These are phyloP conservation scores for Baronia brevicornis DNA, from an alignment of 2,888 invertebrate species.

Conservation along the genomic window DNA sequence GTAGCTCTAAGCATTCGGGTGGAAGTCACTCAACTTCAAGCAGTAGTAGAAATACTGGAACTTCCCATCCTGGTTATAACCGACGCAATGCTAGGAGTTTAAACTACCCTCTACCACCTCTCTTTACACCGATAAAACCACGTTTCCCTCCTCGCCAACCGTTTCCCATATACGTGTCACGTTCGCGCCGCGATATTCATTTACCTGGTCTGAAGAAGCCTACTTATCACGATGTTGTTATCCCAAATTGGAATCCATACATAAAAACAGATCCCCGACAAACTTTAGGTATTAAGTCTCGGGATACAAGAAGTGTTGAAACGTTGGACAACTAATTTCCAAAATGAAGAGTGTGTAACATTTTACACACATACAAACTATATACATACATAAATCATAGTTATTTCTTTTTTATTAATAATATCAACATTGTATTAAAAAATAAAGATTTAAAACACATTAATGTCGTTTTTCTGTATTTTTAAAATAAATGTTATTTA, in stretches of 20 bases:
- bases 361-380: no score
- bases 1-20: slow-evolving; percentile 25
- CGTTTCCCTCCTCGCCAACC: slow-evolving; percentile 32
- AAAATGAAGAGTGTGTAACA: no score
- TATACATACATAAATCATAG: no score
- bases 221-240: slow-evolving; percentile 29
- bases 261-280: slow-evolving; percentile 34
- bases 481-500: no score
- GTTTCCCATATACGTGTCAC: slow-evolving; percentile 21
- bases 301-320: slow-evolving; percentile 19
- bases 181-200: slow-evolving; percentile 17
- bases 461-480: no score
- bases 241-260: slow-evolving; percentile 41
- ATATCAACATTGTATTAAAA: no score
- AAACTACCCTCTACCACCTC: slow-evolving; percentile 10
- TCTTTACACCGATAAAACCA: slow-evolving; percentile 22
- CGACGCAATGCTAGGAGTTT: slow-evolving; percentile 32
- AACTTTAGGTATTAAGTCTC: slow-evolving; percentile 23
- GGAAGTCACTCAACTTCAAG: slow-evolving; percentile 27
- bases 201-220: slow-evolving; percentile 27
- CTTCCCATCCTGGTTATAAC: slow-evolving; percentile 40
- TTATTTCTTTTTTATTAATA: no score
- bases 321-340: slow-evolving; percentile 2
- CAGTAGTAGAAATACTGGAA: slow-evolving; percentile 29
- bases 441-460: no score